Conservation (phyloP, 2,797 vertebrate genomes). For the Pyrrhura leucotis region DNA sequence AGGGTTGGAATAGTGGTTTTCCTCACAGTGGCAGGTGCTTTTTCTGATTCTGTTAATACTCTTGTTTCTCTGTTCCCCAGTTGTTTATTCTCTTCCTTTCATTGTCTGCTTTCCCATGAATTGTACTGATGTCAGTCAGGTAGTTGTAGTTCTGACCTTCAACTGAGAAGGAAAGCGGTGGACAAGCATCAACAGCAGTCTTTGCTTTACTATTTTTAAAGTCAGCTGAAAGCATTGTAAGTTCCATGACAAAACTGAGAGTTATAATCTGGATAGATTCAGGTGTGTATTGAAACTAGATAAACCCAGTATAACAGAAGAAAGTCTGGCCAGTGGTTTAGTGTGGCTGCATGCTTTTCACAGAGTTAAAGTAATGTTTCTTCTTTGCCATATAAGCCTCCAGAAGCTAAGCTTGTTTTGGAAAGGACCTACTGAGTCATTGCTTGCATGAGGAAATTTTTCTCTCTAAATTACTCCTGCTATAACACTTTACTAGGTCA, state of each 20-base stretch:
- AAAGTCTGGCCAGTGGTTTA: neutral
- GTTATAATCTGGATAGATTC: neutral
- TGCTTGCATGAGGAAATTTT: neutral
- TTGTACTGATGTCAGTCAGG: neutral
- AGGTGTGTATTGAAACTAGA: neutral
- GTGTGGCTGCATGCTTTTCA: neutral
- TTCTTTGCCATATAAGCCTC: neutral
- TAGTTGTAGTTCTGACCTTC: neutral
- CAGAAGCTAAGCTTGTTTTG: neutral
- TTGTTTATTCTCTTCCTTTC: neutral
- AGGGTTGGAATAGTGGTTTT: neutral
- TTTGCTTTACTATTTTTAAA: neutral
- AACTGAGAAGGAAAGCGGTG: neutral
- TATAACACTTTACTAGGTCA: slow-evolving; percentile 4
- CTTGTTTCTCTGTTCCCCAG: neutral
- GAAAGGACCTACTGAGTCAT: neutral
- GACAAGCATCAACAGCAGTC: neutral
- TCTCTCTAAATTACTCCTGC: neutral
- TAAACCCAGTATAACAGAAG: neutral
- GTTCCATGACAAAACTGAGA: neutral
- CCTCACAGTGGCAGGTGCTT: neutral
- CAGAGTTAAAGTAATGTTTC: neutral
- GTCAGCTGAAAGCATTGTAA: neutral
- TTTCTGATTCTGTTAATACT: neutral
- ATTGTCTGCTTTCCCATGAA: neutral